phyloP scores from a whole-genome alignment of 30 jellyfish, hydroid and myxozoan species.

The Pelagia noctiluca region DNA sequence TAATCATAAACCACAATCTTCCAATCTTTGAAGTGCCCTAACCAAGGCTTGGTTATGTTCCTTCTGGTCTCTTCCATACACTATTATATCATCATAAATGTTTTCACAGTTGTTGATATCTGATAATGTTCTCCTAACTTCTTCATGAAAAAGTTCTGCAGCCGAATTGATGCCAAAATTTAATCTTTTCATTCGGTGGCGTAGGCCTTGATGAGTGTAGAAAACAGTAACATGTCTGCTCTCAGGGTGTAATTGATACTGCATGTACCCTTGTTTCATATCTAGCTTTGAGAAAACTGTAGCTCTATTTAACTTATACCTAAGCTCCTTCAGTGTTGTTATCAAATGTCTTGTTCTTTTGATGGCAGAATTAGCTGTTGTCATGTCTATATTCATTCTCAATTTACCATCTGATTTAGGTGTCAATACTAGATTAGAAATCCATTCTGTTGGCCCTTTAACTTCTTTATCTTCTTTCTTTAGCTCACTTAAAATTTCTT shows the following conservation, averaged over 20 bases:
- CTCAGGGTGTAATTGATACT: conserved; percentile 31
- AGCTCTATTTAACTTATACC: conserved; percentile 54
- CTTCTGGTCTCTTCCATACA: too few species aligned
- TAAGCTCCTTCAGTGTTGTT: conserved; percentile 51
- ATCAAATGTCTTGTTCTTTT: conserved; percentile 52
- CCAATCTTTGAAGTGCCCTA: too few species aligned
- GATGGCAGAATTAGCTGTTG: conserved; percentile 71
- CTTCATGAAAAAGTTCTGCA: conserved; percentile 66
- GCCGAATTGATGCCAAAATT: conserved; percentile 75
- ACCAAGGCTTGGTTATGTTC: too few species aligned
- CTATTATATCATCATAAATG: too few species aligned
- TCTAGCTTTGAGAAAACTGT: conserved; percentile 38
- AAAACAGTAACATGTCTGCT: conserved; percentile 54
- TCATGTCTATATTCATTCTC: conserved; percentile 67
- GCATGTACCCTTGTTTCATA: too few species aligned
- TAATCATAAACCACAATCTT: too few species aligned
- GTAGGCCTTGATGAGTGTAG: conserved; percentile 78
- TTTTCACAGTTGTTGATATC: too few species aligned
- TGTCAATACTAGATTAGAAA: conserved; percentile 41
- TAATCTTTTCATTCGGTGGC: conserved; percentile 43
- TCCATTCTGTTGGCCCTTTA: conserved; percentile 71
- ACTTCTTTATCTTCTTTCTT: too few species aligned
- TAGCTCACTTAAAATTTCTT: too few species aligned
- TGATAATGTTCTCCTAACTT: too few species aligned
- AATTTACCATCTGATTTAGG: conserved; percentile 50